Conservation (phyloP, 2,888 invertebrate genomes). For the Troides aeacus region DNA sequence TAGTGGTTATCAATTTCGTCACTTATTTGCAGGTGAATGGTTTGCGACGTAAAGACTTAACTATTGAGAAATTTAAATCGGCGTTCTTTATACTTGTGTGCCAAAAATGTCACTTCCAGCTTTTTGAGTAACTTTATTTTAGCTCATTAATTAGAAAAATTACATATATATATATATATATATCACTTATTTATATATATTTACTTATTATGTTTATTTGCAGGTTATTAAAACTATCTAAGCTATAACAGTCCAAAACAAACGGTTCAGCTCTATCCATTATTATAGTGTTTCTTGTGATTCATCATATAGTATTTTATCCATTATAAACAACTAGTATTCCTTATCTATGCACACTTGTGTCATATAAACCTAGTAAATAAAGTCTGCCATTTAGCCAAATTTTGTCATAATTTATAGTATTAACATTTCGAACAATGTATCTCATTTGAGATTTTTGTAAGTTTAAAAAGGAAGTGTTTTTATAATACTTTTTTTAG, state of each 20-base stretch:
- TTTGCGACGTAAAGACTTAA: constrained; percentile 9
- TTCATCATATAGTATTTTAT: neutral
- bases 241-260: neutral
- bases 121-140: constrained; percentile 12
- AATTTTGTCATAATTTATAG: constrained; percentile 32
- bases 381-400: constrained; percentile 33
- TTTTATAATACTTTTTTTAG: constrained; percentile 17
- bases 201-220: neutral
- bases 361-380: neutral
- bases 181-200: neutral
- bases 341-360: neutral
- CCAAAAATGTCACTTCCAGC: constrained; percentile 34
- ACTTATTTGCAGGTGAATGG: neutral
- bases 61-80: constrained; percentile 18
- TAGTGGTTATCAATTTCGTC: neutral
- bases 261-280: neutral
- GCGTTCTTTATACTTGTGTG: constrained; percentile 34
- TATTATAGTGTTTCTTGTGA: neutral
- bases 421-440: constrained; percentile 24
- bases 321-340: neutral
- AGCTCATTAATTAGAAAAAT: neutral
- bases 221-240: neutral
- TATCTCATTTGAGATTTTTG: constrained; percentile 5
- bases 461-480: constrained; percentile 4
- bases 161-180: neutral